Conservation (phyloP, 2,797 vertebrate species). For the Amazona finschi region DNA sequence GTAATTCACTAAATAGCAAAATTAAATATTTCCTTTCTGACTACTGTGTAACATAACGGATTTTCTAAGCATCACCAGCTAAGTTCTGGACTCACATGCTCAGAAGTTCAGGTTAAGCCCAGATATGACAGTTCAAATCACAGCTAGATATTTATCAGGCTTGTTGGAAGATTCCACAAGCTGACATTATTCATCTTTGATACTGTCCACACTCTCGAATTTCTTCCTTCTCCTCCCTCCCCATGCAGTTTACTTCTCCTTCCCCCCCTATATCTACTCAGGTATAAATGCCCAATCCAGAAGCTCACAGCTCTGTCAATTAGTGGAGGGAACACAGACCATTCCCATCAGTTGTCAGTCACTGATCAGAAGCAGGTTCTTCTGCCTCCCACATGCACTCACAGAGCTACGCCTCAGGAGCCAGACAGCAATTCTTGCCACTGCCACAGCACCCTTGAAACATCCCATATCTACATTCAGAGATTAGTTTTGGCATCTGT, state of each 20-base stretch:
- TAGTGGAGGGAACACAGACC: accelerated
- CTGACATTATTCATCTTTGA: background rate
- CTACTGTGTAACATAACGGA: background rate
- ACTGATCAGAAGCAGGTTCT: background rate
- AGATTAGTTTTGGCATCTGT: background rate
- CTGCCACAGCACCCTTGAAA: background rate
- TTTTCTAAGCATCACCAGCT: background rate
- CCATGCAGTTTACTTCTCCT: background rate
- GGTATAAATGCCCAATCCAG: accelerated
- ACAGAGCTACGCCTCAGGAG: background rate
- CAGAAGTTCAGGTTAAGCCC: background rate
- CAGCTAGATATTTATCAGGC: background rate
- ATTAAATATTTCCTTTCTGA: background rate
- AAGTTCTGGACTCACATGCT: background rate
- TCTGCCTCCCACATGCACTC: accelerated
- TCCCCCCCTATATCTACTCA: background rate
- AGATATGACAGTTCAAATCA: background rate
- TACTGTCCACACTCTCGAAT: background rate
- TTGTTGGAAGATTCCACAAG: background rate
- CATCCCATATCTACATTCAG: background rate
- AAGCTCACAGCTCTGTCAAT: background rate
- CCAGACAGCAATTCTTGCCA: background rate
- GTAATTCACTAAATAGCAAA: background rate
- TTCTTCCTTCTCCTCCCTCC: background rate
- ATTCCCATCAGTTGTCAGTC: background rate